Evolutionary conservation across 2,888 invertebrate genomes (phyloP), one percentile per base, ranked within the genome.

Genomic region (Acheta domesticus): DNA sequence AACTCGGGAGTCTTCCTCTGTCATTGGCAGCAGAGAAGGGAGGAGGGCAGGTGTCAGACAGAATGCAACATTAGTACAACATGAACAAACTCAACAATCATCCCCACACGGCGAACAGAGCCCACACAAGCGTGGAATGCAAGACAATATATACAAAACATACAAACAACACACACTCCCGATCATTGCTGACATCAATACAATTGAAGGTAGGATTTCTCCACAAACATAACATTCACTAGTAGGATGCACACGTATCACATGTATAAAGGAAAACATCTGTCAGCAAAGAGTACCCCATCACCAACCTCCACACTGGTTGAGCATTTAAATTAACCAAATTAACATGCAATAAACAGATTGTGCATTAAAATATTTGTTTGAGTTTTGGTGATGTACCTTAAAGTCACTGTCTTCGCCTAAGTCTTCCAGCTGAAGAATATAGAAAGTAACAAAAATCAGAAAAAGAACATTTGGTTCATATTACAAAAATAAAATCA

Each of bases 361-460:
- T 14, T 62, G 62, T 62, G 62, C 62, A 62, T 62, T 62, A 62
- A 62, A 62, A 62, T 5, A 19, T 14, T 62, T 62, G 62, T 62
- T 62, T 62, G 62, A 62, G 62, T 62, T 62, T 62, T 8, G 62
- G 21, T 75, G 20, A 49, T 77, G 81, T 82, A 83, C 83, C 83
- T 83, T 83, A 8, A 82, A 81, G 19, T 83, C 83, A 82, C 83
- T 83, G 79, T 84, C 83, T 77, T 83, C 83, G 23, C 48, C 76
- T 76, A 77, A 81, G 82, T 81, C 83, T 83, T 80, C 83, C 80
- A 73, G 82, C 82, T 73, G 81, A 80, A 78, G 83, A 80, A 75
- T 75, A 49, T 48, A 79, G 74, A 82, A 81, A 78, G 23, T 49
- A 74, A 77, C 77, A 80, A 74, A 82, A 81, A 77, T 79, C 78